Conservation (phyloP, 2,888 invertebrate species). For the Cheilosia grossa region DNA sequence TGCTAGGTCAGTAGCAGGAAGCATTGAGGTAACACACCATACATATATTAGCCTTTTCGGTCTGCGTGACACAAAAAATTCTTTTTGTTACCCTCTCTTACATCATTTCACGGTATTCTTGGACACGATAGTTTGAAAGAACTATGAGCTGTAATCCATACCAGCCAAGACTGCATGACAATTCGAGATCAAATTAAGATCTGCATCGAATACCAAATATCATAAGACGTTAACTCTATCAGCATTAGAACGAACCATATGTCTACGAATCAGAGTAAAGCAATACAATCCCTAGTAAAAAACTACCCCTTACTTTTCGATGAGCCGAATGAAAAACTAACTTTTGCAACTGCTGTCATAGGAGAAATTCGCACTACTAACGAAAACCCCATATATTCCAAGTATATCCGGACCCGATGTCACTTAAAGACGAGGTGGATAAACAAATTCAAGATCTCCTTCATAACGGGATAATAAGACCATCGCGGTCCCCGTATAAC, state of each 20-base stretch:
- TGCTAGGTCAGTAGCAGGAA: slow-evolving; percentile 63
- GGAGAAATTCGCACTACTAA: background rate
- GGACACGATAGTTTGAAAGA: slow-evolving; percentile 52
- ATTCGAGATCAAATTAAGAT: background rate
- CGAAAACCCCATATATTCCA: background rate
- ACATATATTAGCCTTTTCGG: slow-evolving; percentile 39
- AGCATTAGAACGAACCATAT: background rate
- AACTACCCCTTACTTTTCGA: no score
- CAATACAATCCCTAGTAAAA: no score
- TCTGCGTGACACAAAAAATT: slow-evolving; percentile 29
- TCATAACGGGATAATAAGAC: no score
- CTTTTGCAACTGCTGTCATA: background rate
- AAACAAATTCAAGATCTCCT: background rate
- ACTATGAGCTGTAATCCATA: background rate
- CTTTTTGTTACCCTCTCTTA: background rate
- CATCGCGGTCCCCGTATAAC: background rate
- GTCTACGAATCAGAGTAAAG: background rate
- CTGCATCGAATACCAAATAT: background rate
- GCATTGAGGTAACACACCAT: slow-evolving; percentile 55
- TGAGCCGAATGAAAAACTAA: no score
- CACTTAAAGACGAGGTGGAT: background rate
- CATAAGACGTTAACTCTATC: background rate
- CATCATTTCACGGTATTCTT: slow-evolving; percentile 43
- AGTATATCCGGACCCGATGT: background rate
- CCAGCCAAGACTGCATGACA: slow-evolving; percentile 4